phyloP scores from a whole-genome alignment of 2,113 vertebrate genomes.

The Microcebus ravelobensis region DNA sequence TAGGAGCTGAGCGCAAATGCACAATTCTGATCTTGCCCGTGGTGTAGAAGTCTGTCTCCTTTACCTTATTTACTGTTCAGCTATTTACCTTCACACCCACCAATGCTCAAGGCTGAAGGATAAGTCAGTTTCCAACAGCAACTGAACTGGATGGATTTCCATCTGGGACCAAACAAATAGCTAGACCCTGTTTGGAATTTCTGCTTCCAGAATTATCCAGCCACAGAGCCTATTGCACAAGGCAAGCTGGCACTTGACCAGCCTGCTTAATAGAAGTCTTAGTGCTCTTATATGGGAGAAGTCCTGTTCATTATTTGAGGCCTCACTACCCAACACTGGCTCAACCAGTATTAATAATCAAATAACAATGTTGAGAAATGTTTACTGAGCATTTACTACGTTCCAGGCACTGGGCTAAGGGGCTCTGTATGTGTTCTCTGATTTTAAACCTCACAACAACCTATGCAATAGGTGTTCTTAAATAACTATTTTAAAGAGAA shows the following conservation, averaged over 20 bases:
- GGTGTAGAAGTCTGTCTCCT: not conserved
- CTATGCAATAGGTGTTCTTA: not conserved
- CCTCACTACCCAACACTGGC: not conserved
- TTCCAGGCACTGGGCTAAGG: not conserved
- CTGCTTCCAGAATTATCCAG: not conserved
- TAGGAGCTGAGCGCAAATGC: not conserved
- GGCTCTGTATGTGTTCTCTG: not conserved
- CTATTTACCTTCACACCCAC: not conserved
- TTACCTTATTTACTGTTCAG: not conserved
- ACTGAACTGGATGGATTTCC: not conserved
- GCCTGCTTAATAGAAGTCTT: too few species aligned
- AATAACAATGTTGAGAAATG: not conserved
- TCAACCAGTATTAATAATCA: not conserved
- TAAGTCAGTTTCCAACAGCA: not conserved
- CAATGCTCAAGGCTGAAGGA: not conserved
- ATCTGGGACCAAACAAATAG: conserved; percentile 22
- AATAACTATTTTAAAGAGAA: not conserved
- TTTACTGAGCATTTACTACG: not conserved
- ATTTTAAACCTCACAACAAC: not conserved
- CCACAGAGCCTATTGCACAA: not conserved
- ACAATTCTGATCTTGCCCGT: not conserved
- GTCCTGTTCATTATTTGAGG: not conserved
- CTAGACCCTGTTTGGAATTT: not conserved
- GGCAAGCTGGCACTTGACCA: not conserved
- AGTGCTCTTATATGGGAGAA: not conserved